These are phyloP conservation scores for Agrenia bidenticulata DNA, from an alignment of 2,888 invertebrate genomes.

Conservation along the genomic window DNA sequence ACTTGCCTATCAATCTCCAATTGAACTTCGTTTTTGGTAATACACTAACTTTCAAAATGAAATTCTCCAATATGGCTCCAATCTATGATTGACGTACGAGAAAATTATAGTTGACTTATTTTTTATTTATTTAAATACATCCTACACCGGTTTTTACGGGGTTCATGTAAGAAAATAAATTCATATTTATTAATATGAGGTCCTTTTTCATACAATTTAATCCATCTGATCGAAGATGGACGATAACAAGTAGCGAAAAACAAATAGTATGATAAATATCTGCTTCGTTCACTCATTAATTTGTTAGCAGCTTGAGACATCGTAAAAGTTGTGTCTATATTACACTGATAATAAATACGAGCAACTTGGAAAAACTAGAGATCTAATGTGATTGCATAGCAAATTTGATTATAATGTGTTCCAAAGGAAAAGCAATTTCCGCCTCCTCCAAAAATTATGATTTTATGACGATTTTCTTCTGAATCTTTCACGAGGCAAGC, in stretches of 20 bases:
- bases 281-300: not conserved
- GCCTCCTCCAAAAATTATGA: slow-evolving; percentile 47
- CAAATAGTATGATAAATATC: not conserved
- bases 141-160: no score
- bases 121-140: no score
- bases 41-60: no score
- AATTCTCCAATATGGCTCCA: no score
- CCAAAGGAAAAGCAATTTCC: slow-evolving; percentile 52
- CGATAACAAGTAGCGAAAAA: no score
- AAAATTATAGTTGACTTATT: no score
- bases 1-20: no score
- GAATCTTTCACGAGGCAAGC: slow-evolving; percentile 28
- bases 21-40: no score
- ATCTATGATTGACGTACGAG: no score
- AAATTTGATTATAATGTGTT: slow-evolving; percentile 45
- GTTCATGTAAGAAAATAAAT: no score
- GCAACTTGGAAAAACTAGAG: not conserved
- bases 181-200: no score
- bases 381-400: slow-evolving; percentile 25
- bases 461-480: slow-evolving; percentile 18
- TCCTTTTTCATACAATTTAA: no score
- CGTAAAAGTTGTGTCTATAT: not conserved
- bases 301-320: not conserved
- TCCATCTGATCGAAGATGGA: not conserved
- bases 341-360: slow-evolving; percentile 11